Evolutionary conservation across 2,888 invertebrate species (phyloP).

Genomic region (Marasmarcha lunaedactyla): DNA sequence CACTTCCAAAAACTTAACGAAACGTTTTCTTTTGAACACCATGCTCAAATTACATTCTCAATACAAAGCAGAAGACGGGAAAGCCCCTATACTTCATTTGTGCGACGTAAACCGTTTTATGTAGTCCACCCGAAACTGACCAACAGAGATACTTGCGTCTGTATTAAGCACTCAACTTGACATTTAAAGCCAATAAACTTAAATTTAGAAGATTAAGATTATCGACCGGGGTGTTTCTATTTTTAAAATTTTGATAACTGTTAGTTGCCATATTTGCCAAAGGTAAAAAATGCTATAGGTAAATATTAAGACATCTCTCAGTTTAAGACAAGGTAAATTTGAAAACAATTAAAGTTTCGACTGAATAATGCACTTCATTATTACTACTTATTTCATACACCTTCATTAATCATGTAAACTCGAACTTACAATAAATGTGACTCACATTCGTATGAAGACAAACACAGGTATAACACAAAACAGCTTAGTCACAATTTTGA

Average conservation of each 20-base stretch:
- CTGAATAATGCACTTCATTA: neutral
- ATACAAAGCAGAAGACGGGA: constrained; percentile 2
- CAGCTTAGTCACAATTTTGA: neutral
- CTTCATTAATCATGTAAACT: neutral
- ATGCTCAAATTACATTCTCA: constrained; percentile 1
- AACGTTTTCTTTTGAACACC: constrained; percentile 3
- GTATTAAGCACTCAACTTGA: neutral
- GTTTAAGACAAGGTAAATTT: too few species aligned
- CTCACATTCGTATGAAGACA: neutral
- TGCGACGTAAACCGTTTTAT: constrained; percentile 1
- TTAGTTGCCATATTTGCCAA: too few species aligned
- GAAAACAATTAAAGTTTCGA: neutral
- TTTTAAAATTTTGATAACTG: too few species aligned
- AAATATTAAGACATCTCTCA: too few species aligned
- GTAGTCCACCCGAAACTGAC: neutral
- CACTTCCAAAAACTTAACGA: neutral
- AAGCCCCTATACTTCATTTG: constrained; percentile 1
- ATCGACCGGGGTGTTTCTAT: neutral
- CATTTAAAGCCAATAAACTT: constrained; percentile 1
- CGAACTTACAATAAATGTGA: neutral
- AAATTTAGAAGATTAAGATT: neutral
- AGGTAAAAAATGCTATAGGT: too few species aligned
- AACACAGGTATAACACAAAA: neutral
- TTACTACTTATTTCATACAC: neutral
- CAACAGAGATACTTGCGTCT: neutral